phyloP scores from a whole-genome alignment of 2,797 vertebrate genomes.

The Anguilla anguilla region DNA sequence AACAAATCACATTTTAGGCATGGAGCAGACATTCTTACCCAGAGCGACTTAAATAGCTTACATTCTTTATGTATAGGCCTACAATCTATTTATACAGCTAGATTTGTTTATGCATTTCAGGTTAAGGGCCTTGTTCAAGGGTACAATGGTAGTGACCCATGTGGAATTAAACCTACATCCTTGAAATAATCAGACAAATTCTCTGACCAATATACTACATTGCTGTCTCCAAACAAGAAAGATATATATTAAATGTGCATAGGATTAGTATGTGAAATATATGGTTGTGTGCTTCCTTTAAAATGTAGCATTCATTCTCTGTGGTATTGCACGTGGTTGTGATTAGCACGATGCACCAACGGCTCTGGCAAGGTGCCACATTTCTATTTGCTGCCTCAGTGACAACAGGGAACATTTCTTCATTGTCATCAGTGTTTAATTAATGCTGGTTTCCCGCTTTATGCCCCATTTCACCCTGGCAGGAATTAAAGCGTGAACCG shows the following conservation, averaged over 20 bases:
- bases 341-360: constrained; percentile 20
- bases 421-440: constrained; percentile 24
- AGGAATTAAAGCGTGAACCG: neutral
- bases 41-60: neutral
- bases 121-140: too few relatives aligned
- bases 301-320: neutral
- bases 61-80: neutral
- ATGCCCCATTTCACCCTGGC: constrained; percentile 12
- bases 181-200: too few relatives aligned
- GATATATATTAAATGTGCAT: neutral
- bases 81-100: too few relatives aligned
- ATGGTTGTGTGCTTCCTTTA: neutral
- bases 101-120: too few relatives aligned
- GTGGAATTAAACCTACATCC: too few relatives aligned
- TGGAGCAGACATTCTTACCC: neutral
- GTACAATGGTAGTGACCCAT: too few relatives aligned
- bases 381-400: neutral
- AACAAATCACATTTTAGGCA: neutral
- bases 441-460: constrained; percentile 11
- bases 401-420: neutral
- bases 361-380: constrained; percentile 10
- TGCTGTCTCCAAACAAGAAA: too few relatives aligned
- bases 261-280: neutral
- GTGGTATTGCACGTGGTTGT: constrained; percentile 23
- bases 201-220: too few relatives aligned